Evolutionary conservation across 2,888 invertebrate genomes (phyloP), one percentile per base, ranked within the genome.

Genomic region (Tetramorium bicarinatum): DNA sequence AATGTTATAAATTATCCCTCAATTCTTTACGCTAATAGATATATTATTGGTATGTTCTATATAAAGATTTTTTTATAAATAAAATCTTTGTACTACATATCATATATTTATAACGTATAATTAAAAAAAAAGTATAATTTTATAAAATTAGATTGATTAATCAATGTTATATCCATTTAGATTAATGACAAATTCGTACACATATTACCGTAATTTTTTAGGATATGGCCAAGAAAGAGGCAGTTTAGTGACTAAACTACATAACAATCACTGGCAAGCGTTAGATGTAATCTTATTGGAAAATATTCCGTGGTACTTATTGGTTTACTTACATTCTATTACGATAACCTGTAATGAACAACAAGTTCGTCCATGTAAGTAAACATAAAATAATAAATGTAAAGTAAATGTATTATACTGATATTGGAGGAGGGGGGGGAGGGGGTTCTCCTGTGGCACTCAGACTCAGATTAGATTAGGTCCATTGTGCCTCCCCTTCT

Each of bases 201-300:
- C 29, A 64, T 29, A 54, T 54, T 72, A 44, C 72, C 38, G 18
- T 41, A 56, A 75, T 76, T 83, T 76, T 83, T 25, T 90, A 96
- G 99, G 99, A 3, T 98, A 98, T 95, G 99, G 99, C 0, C 98
- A 99, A 95, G 98, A 99, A 94, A 96, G 96, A 92, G 99, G 99
- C 15, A 98, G 98, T 72, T 97, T 99, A 90, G 97, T 98, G 0
- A 98, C 98, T 34, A 97, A 98, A 94, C 95, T 99, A 72, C 97
- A 97, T 83, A 99, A 99, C 93, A 97, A 97, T 89, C 97, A 98
- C 91, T 97, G 97, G 96, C 96, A 96, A 80, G 93, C 96, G 0
- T 95, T 99, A 79, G 97, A 98, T 91, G 96, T 99, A 56, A 96
- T 99, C 74, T 96, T 99, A 83, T 96, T 99, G 94, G 99, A 99